Evolutionary conservation across 2,797 vertebrate species (phyloP).

Genomic region (Hypotaenidia philippensis): DNA sequence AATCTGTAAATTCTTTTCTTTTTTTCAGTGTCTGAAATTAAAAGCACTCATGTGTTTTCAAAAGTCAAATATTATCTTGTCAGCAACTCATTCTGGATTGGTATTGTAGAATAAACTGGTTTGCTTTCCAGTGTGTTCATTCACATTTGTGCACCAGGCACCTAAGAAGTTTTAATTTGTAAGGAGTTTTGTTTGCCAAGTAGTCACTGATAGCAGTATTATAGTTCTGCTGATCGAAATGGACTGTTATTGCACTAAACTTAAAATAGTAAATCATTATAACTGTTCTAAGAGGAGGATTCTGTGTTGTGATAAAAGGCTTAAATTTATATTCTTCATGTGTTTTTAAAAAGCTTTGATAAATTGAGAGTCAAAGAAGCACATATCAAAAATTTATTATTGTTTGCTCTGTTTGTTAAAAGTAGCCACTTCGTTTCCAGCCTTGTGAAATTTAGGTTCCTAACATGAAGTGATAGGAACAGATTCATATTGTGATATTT

Average conservation of each 20-base stretch:
- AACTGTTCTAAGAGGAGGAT: neutral
- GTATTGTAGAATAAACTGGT: neutral
- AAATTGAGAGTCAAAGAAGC: neutral
- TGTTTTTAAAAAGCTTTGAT: neutral
- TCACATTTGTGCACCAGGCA: neutral
- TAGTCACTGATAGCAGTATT: neutral
- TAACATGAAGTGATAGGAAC: neutral
- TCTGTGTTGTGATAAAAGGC: neutral
- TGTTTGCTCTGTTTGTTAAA: neutral
- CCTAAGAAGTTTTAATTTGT: neutral
- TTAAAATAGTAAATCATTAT: neutral
- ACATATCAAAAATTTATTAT: neutral
- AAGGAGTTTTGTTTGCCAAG: neutral
- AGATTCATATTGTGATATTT: neutral
- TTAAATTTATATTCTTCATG: neutral
- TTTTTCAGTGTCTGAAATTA: neutral
- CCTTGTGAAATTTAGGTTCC: neutral
- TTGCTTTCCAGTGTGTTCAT: neutral
- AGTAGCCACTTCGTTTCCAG: neutral
- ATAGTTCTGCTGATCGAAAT: neutral
- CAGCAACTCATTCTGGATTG: neutral
- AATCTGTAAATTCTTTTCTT: neutral
- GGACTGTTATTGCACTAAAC: neutral
- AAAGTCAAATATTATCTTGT: neutral
- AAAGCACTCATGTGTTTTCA: neutral